phyloP scores from a whole-genome alignment of 2,888 invertebrate species.

The Elysia crispata region DNA sequence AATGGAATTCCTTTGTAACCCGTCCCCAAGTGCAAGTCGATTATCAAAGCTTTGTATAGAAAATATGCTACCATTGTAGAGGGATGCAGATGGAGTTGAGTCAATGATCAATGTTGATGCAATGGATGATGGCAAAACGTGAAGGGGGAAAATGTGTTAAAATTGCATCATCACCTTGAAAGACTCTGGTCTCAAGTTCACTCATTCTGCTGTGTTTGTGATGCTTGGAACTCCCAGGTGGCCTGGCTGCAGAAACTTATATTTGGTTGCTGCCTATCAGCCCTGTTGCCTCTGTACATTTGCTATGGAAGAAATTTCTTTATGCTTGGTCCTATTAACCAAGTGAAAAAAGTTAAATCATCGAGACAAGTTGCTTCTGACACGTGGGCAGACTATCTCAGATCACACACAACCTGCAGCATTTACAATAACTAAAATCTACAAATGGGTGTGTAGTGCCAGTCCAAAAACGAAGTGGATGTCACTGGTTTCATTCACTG shows the following conservation, averaged over 20 bases:
- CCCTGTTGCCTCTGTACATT: slow-evolving; percentile 45
- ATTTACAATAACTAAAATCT: slow-evolving; percentile 5
- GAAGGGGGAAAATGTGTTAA: slow-evolving; percentile 46
- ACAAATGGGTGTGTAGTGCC: slow-evolving; percentile 47
- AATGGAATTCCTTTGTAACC: slow-evolving; percentile 39
- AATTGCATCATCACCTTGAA: slow-evolving; percentile 53
- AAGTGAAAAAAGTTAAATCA: slow-evolving; percentile 46
- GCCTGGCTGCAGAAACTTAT: slow-evolving; percentile 47
- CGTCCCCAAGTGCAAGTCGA: background rate
- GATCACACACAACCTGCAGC: slow-evolving; percentile 39
- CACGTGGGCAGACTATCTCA: slow-evolving; percentile 48
- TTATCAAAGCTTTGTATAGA: no score
- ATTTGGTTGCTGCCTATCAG: slow-evolving; percentile 41
- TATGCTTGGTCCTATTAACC: slow-evolving; percentile 36
- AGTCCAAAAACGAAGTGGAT: slow-evolving; percentile 42
- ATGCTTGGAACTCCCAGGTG: slow-evolving; percentile 47
- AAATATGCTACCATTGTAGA: background rate
- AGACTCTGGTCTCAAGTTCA: slow-evolving; percentile 51
- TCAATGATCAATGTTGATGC: slow-evolving; percentile 52
- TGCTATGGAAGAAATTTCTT: slow-evolving; percentile 42
- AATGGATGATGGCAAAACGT: slow-evolving; percentile 47
- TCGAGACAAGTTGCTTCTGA: slow-evolving; percentile 45
- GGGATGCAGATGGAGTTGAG: slow-evolving; percentile 46
- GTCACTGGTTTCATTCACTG: slow-evolving; percentile 49
- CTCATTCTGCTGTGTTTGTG: slow-evolving; percentile 48